Conservation (phyloP, 2,113 vertebrate species). For the Hirundichthys speculiger region DNA sequence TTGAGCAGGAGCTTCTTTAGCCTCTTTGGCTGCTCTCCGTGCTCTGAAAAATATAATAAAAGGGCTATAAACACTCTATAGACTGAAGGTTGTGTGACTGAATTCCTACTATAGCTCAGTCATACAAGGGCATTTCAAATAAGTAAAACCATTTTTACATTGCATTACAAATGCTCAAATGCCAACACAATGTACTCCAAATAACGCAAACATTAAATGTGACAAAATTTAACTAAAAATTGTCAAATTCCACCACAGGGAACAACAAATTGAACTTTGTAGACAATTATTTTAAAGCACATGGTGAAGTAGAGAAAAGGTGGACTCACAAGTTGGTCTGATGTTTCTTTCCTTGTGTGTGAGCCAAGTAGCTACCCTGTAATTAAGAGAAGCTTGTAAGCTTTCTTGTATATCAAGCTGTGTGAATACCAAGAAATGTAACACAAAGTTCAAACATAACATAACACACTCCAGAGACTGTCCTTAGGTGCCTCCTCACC, state of each 20-base stretch:
- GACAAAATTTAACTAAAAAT: no score
- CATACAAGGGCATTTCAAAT: no score
- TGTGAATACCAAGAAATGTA: background rate
- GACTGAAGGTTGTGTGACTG: no score
- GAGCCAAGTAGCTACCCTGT: conserved; percentile 96
- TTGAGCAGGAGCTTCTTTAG: conserved; percentile 96
- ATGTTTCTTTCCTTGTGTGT: conserved; percentile 98
- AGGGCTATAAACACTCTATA: background rate
- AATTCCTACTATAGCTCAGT: background rate
- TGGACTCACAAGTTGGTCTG: conserved; percentile 96
- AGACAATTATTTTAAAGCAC: no score
- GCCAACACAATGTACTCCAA: no score
- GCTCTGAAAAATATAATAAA: conserved; percentile 76
- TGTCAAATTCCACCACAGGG: no score
- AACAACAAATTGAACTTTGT: no score
- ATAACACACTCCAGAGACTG: background rate
- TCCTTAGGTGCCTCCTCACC: conserved; percentile 73
- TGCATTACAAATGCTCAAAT: no score
- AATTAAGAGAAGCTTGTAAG: conserved; percentile 27
- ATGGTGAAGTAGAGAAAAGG: background rate
- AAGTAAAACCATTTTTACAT: no score
- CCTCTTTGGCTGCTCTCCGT: conserved; percentile 93
- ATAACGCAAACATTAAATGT: no score
- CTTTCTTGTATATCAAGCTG: conserved; percentile 1
- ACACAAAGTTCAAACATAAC: background rate